These are phyloP conservation scores for Eustalomyia histrio DNA, from an alignment of 2,888 invertebrate genomes.

Conservation along the genomic window DNA sequence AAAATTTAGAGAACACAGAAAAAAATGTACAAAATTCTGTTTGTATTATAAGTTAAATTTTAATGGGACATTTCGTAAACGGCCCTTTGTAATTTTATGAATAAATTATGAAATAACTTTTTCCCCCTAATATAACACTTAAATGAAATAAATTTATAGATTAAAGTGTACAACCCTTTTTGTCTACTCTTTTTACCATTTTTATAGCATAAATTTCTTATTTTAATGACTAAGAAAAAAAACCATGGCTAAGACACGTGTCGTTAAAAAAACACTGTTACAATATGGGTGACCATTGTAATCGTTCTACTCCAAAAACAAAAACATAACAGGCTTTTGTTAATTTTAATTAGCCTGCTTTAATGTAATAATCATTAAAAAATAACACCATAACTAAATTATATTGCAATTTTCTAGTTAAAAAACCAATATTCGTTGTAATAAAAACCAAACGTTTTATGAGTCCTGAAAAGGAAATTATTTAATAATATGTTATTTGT, in stretches of 20 bases:
- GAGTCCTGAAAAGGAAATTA: neutral
- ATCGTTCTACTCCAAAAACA: neutral
- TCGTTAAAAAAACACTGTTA: slow-evolving; percentile 24
- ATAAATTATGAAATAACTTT: too few relatives aligned
- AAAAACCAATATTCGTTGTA: neutral
- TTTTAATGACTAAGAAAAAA: slow-evolving; percentile 38
- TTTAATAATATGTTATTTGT: slow-evolving; percentile 3
- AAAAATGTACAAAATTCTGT: too few relatives aligned
- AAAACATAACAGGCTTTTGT: slow-evolving; percentile 3
- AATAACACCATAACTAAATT: slow-evolving; percentile 13
- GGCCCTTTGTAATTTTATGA: too few relatives aligned
- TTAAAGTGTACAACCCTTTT: too few relatives aligned
- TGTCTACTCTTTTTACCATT: too few relatives aligned
- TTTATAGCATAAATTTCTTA: too few relatives aligned
- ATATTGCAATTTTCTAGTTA: neutral
- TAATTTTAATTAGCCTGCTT: slow-evolving; percentile 35
- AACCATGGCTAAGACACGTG: slow-evolving; percentile 45
- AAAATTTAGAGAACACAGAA: too few relatives aligned
- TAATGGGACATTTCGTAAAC: too few relatives aligned
- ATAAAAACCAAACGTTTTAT: slow-evolving; percentile 3
- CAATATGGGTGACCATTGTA: slow-evolving; percentile 30
- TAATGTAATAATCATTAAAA: slow-evolving; percentile 27
- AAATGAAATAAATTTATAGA: too few relatives aligned
- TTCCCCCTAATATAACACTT: too few relatives aligned
- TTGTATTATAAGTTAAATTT: too few relatives aligned